Conservation (phyloP, 2,888 invertebrate genomes). For the Tenthredo scrophulariae region DNA sequence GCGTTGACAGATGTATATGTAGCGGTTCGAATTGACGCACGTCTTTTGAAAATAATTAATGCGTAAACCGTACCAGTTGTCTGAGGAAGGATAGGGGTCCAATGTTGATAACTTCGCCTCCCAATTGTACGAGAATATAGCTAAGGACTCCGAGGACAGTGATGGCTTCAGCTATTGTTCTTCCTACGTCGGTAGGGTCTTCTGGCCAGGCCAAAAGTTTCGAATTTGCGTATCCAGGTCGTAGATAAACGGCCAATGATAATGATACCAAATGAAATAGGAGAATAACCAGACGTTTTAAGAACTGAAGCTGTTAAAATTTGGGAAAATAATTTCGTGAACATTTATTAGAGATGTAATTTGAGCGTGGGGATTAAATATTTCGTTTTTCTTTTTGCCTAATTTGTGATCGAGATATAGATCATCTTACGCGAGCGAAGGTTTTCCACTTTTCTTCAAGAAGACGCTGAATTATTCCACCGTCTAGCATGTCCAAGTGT, state of each 20-base stretch:
- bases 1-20: not conserved
- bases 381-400: slow-evolving; percentile 20
- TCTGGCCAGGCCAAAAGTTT: slow-evolving; percentile 81
- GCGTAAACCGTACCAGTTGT: slow-evolving; percentile 86
- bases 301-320: slow-evolving; percentile 89
- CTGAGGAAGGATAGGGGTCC: slow-evolving; percentile 94
- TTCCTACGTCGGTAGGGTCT: slow-evolving; percentile 79
- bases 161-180: slow-evolving; percentile 85
- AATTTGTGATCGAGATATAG: not conserved
- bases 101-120: slow-evolving; percentile 96
- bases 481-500: slow-evolving; percentile 99
- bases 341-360: slow-evolving; percentile 60
- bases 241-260: slow-evolving; percentile 93
- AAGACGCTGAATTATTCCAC: slow-evolving; percentile 97
- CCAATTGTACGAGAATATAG: slow-evolving; percentile 94
- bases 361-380: slow-evolving; percentile 8
- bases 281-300: slow-evolving; percentile 93
- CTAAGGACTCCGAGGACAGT: slow-evolving; percentile 92
- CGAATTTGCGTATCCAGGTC: slow-evolving; percentile 85
- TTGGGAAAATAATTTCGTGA: not conserved
- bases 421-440: slow-evolving; percentile 89
- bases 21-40: not conserved
- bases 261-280: slow-evolving; percentile 92
- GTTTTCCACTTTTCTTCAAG: slow-evolving; percentile 99
- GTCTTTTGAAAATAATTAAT: slow-evolving; percentile 13